A percentile compares a stretch with the other conserved stretches of the same genome.
Evolutionary conservation across 2,888 invertebrate genomes (phyloP).

Genomic region (Cantharis nigra): DNA sequence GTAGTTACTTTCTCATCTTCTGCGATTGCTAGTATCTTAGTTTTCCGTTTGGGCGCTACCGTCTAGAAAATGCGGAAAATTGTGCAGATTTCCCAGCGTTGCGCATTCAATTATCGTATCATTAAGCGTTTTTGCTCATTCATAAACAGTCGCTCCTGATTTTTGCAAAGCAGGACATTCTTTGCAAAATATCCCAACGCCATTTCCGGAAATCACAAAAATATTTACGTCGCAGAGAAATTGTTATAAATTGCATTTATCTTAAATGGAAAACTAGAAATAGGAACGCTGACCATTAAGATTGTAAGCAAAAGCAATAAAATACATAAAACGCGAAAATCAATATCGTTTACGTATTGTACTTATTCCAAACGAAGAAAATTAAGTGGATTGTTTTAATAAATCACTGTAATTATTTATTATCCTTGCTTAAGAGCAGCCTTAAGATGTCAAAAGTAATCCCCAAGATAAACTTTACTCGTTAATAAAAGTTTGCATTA

Average conservation of each 20-base stretch:
- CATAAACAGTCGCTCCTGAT: background rate
- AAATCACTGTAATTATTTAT: background rate
- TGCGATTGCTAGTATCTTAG: conserved; percentile 8
- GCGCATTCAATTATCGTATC: background rate
- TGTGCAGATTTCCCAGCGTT: conserved; percentile 11
- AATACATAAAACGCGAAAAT: background rate
- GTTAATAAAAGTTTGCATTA: background rate
- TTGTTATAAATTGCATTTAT: background rate
- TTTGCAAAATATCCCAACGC: background rate
- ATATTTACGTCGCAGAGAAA: background rate
- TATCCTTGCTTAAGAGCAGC: background rate
- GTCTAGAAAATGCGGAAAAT: conserved; percentile 14
- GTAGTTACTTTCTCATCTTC: conserved; percentile 27
- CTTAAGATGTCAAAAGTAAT: background rate
- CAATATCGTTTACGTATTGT: background rate
- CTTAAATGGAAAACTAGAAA: background rate
- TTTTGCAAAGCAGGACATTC: background rate
- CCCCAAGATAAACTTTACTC: background rate
- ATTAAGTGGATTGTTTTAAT: background rate
- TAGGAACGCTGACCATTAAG: background rate
- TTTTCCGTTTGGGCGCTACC: conserved; percentile 23
- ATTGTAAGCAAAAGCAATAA: background rate
- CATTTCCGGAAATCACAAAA: background rate
- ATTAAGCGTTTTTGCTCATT: background rate
- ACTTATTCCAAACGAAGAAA: background rate